Evolutionary conservation across 2,113 vertebrate species (phyloP).

Genomic region (Glaucidium brasilianum): DNA sequence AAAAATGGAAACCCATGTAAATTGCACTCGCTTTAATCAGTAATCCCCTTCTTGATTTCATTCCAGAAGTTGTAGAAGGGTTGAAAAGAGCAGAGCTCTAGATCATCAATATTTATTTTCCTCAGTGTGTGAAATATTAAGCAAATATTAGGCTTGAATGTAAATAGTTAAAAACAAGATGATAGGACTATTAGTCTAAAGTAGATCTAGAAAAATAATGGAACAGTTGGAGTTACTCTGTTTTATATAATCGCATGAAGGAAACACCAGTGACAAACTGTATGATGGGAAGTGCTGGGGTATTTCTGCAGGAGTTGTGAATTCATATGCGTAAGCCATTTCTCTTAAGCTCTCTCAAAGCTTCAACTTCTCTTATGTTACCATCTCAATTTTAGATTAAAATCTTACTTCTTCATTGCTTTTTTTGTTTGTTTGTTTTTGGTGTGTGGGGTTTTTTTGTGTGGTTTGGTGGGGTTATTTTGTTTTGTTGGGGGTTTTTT

Average conservation of each 20-base stretch:
- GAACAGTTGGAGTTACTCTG: not conserved
- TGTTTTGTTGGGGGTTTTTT: no score
- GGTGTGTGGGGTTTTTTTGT: no score
- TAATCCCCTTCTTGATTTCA: not conserved
- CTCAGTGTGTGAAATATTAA: not conserved
- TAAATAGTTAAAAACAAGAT: not conserved
- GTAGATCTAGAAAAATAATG: not conserved
- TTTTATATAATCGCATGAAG: not conserved
- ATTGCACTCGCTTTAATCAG: not conserved
- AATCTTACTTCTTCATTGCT: not conserved
- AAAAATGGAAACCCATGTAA: not conserved
- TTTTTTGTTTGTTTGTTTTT: not conserved
- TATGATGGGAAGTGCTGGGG: not conserved
- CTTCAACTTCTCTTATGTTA: not conserved
- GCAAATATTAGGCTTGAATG: not conserved
- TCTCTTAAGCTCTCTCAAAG: not conserved
- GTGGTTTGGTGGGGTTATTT: no score
- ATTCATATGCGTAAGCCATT: not conserved
- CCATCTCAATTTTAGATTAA: not conserved
- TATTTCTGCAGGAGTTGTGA: not conserved
- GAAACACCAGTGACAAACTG: not conserved
- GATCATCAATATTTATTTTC: not conserved
- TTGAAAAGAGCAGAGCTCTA: not conserved
- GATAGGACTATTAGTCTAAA: not conserved
- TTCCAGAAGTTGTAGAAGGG: not conserved